Base-by-base conservation (phyloP, 2,797 vertebrate genomes). In the Synaphobranchus kaupii region DNA sequence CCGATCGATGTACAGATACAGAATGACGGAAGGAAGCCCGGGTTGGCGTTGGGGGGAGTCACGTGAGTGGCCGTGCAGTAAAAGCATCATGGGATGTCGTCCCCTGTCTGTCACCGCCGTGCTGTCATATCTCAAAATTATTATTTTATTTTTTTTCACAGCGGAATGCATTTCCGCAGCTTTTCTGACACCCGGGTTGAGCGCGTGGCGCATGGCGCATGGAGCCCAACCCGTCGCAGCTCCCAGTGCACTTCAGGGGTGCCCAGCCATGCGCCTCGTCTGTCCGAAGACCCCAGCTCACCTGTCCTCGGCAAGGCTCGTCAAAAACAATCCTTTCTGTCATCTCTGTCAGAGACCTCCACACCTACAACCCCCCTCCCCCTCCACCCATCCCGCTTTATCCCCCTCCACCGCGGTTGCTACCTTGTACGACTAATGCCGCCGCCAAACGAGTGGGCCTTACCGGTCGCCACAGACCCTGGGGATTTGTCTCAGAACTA, bases 181-280 rank as follows among this genome's bases (percentile, higher is more conserved):
- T 88, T 52, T 81, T 90, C 83, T 90, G 87, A 92, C 89, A 92
- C 91, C 86, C 87, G 90, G 17, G 90, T 88, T 28, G 91, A 87
- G 91, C 86, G 39, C 48, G 83, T 80, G 87, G 56, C 86, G 39
- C 48, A 84, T 80, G 87, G 56, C 82, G 85, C 88, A 89, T 90
- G 90, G 91, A 90, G 87, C 63, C 78, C 48, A 5, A 3, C 39
- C 39, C 39, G 39, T 1, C 39, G 39, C 39, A 39, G 73, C 60
- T 84, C 56, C 84, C 66, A 15, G 88, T 58, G 86, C 85, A 71
- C 87, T 78, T 87, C 47, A 92, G 31, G 89, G 2, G 28, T 39
- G 60, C 28, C 39, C 85, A 85, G 83, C 34, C 82, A 87, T 3
- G 86, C 60, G 22, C 48, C 48, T 91, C 44, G 84, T 31, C 63